A percentile compares a stretch with the other conserved stretches of the same genome.
phyloP scores from a whole-genome alignment of 2,797 vertebrate species.

The Dallia pectoralis region DNA sequence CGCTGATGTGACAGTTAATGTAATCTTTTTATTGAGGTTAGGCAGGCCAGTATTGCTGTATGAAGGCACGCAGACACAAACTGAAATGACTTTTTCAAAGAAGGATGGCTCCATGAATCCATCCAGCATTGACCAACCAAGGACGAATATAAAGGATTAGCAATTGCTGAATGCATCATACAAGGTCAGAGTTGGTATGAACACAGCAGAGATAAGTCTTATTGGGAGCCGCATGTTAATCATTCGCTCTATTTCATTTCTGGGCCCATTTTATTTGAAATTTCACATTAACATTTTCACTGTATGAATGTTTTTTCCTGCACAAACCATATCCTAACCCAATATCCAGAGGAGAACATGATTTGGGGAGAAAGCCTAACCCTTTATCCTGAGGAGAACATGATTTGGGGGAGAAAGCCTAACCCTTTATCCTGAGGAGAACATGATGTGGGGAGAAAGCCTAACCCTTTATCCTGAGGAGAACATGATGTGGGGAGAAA shows the following conservation, averaged over 20 bases:
- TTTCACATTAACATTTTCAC: not conserved
- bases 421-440: not conserved
- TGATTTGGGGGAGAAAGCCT: not conserved
- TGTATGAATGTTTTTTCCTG: not conserved
- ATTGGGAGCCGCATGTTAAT: not conserved
- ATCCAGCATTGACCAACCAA: constrained; percentile 1
- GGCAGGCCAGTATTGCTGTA: constrained; percentile 14
- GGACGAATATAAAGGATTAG: constrained; percentile 6
- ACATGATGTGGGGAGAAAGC: not conserved
- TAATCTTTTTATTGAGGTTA: constrained; percentile 50
- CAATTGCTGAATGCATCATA: not conserved
- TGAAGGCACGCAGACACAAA: constrained; percentile 1
- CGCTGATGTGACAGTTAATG: constrained; percentile 51
- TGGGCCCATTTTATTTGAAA: too few species aligned
- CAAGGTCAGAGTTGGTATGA: not conserved
- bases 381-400: not conserved
- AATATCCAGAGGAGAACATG: not conserved
- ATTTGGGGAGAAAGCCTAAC: not conserved
- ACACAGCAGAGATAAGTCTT: not conserved
- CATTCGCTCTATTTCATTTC: not conserved
- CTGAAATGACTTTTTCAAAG: constrained; percentile 2
- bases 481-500: not conserved
- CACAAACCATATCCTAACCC: not conserved
- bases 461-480: not conserved
- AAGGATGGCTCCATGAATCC: not conserved